Conservation (phyloP, 2,113 vertebrate species). For the Thalassarche chlororhynchos region DNA sequence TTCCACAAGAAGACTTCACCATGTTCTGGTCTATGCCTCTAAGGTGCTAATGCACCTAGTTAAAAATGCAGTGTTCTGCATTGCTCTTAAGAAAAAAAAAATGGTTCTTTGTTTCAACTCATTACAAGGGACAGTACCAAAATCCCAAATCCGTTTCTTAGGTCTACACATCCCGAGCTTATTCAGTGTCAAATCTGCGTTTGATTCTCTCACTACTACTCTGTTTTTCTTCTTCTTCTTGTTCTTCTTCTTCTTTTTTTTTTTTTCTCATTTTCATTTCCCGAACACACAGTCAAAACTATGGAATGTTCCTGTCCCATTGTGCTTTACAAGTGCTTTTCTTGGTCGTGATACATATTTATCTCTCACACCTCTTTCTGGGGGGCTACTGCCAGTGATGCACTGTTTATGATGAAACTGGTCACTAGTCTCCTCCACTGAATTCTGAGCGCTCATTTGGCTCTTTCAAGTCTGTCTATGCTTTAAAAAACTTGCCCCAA, state of each 20-base stretch:
- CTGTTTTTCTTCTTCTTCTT: neutral
- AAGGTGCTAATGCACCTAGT: neutral
- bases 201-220: neutral
- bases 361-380: neutral
- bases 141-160: neutral
- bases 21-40: neutral
- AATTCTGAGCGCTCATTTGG: neutral
- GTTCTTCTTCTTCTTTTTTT: too few species aligned
- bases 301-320: neutral
- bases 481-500: neutral
- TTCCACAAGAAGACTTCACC: neutral
- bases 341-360: neutral
- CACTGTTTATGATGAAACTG: neutral
- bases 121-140: neutral
- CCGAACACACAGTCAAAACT: neutral
- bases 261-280: neutral
- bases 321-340: neutral
- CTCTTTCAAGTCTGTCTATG: neutral
- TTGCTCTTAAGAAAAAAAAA: neutral
- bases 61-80: neutral
- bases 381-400: neutral
- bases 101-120: neutral
- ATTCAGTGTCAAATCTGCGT: neutral
- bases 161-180: rapidly evolving
- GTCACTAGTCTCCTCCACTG: neutral